Percentiles rank a stretch among this genome's conserved stretches.
Conservation (phyloP, 1,140 invertebrate genomes). For the Eumaeus atala region DNA sequence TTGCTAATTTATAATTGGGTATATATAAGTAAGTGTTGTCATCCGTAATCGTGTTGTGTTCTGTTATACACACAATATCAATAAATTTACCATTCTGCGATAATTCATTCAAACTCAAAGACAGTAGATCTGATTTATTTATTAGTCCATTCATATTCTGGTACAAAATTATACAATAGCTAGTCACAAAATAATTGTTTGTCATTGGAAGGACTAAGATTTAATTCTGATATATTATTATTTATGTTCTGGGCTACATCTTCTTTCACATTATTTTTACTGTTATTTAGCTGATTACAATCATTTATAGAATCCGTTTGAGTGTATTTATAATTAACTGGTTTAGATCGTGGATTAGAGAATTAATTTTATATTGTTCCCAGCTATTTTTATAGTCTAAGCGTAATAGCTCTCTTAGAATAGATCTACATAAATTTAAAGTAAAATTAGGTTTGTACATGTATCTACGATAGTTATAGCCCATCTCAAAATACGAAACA, state of each 20-base stretch:
- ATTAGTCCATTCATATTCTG: no score
- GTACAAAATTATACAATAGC: no score
- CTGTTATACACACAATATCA: no score
- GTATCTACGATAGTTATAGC: background rate
- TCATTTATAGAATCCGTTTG: background rate
- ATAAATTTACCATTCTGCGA: no score
- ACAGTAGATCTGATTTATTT: no score
- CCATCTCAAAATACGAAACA: slow-evolving; percentile 13
- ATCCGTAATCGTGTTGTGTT: no score
- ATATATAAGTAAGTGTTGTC: no score
- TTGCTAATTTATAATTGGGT: no score
- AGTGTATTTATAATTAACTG: background rate
- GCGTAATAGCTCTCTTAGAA: background rate
- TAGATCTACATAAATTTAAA: background rate
- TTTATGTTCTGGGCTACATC: background rate
- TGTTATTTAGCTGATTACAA: background rate
- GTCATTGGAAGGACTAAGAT: no score
- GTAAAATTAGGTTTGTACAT: background rate
- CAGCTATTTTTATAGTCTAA: background rate
- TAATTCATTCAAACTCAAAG: no score
- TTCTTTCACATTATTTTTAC: background rate
- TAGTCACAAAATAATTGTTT: no score
- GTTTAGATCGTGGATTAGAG: background rate
- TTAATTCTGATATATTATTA: no score
- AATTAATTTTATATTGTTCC: background rate